Conservation (phyloP, 2,888 invertebrate species). For the Microplitis deprimator region DNA sequence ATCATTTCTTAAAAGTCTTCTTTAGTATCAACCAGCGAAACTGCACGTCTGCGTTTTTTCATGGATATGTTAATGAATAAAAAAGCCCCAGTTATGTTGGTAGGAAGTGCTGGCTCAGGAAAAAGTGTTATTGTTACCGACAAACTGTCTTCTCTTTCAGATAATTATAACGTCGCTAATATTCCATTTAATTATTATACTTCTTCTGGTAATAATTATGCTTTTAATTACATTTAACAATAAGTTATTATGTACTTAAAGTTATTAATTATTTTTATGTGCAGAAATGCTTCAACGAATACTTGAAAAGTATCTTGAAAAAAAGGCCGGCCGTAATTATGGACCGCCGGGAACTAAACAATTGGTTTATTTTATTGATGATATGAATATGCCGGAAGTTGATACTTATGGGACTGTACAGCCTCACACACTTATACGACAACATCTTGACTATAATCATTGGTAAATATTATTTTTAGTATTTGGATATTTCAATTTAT, state of each 20-base stretch:
- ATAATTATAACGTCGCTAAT: conserved; percentile 87
- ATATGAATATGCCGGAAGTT: conserved; percentile 98
- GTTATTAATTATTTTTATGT: conserved; percentile 40
- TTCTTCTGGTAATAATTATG: conserved; percentile 78
- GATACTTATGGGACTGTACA: conserved; percentile 95
- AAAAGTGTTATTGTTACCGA: conserved; percentile 93
- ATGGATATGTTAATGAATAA: conserved; percentile 86
- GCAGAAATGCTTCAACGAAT: conserved; percentile 88
- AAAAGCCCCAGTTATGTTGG: conserved; percentile 90
- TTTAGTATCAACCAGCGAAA: conserved; percentile 91
- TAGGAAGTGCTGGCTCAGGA: conserved; percentile 91
- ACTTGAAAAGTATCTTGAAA: conserved; percentile 92
- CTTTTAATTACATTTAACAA: not conserved
- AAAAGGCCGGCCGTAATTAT: conserved; percentile 94
- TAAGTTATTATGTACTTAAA: not conserved
- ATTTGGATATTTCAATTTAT: not conserved
- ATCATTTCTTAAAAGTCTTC: conserved; percentile 75
- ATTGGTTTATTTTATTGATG: conserved; percentile 95
- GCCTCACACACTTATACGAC: conserved; percentile 92
- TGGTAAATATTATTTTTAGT: conserved; percentile 75
- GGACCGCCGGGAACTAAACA: conserved; percentile 94
- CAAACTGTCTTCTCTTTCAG: conserved; percentile 82
- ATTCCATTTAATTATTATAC: conserved; percentile 97
- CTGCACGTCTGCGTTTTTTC: conserved; percentile 88
- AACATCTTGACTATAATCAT: conserved; percentile 94